Evolutionary conservation across 2,797 vertebrate species (phyloP), one percentile per base, ranked within the genome.

Genomic region (Chloroceryle amazona): DNA sequence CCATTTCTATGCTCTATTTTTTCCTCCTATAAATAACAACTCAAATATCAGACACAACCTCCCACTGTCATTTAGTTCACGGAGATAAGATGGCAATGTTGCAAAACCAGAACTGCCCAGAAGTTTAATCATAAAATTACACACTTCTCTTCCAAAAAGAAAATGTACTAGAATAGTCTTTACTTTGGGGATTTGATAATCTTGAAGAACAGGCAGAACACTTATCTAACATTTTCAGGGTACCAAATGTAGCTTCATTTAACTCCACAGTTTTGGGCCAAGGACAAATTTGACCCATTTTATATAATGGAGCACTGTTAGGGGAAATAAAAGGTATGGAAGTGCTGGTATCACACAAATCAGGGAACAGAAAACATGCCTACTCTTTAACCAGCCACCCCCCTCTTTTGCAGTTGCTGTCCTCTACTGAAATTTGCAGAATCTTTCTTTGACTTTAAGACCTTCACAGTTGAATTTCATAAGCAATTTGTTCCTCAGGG

Each of bases 51-150:
- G 41, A 46, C 51, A 62, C 81, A 88, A 81, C 55, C 63, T 90
- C 10, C 13, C 47, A 85, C 1, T 81, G 62, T 65, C 33, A 42
- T 91, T 82, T 81, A 90, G 72, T 62, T 93, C 61, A 31, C 17
- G 90, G 72, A 94, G 60, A 95, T 65, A 95, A 89, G 79, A 52
- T 12, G 44, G 58, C 19, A 44, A 86, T 66, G 47, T 18, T 88
- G 60, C 66, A 88, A 31, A 83, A 88, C 74, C 35, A n/a, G 17
- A 87, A 89, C 72, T 84, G 71, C 66, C 76, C 76, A 52, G 28
- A 89, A 94, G 82, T 94, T 94, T 93, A 88, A 94, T 84, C 55
- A 76, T 74, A 66, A 93, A 93, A 93, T 87, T 80, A 88, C 39
- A 94, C 12, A 66, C 29, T 85, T 70, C n/a, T 63, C 33, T 73